These are phyloP conservation scores for Halcyon malimbica DNA, from an alignment of 2,113 vertebrate species.

Conservation along the genomic window DNA sequence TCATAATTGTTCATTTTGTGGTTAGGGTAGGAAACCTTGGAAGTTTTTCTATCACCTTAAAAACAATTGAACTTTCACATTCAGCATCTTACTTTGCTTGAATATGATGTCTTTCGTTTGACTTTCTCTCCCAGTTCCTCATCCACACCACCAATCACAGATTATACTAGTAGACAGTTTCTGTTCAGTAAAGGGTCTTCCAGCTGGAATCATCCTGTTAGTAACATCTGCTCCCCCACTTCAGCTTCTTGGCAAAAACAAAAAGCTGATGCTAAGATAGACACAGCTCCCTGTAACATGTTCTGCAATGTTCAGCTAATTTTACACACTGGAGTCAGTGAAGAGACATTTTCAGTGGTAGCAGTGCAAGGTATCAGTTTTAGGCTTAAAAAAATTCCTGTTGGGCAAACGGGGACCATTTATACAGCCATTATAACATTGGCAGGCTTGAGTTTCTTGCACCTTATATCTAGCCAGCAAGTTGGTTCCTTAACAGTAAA, in stretches of 20 bases:
- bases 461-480: not conserved
- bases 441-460: not conserved
- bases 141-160: not conserved
- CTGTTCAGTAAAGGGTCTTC: not conserved
- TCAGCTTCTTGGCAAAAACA: constrained; percentile 38
- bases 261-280: not conserved
- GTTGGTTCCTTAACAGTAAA: not conserved
- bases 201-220: constrained; percentile 7
- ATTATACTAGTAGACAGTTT: not conserved
- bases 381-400: not conserved
- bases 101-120: not conserved
- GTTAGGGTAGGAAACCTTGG: not conserved
- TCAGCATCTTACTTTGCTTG: not conserved
- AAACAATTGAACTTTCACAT: not conserved
- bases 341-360: constrained; percentile 1
- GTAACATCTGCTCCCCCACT: constrained; percentile 19
- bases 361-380: not conserved
- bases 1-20: not conserved
- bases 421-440: not conserved
- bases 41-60: not conserved
- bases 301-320: not conserved
- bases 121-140: not conserved
- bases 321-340: not conserved
- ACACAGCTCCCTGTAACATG: not conserved
- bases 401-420: not conserved